Evolutionary conservation across 2,797 vertebrate species (phyloP).

Genomic region (Syngnathus acus): DNA sequence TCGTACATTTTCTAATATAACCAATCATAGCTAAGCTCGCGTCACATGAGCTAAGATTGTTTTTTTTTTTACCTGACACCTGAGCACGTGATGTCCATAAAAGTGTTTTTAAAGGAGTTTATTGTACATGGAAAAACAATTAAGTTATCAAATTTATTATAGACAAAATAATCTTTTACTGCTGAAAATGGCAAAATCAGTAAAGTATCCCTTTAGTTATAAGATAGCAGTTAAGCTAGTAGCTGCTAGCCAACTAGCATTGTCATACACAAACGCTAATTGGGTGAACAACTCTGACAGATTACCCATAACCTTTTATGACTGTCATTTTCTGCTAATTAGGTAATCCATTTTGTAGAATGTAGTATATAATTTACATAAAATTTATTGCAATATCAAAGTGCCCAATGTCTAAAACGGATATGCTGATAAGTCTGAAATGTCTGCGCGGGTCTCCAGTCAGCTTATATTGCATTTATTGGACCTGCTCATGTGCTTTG

Average conservation of each 20-base stretch:
- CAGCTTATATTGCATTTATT: constrained; percentile 23
- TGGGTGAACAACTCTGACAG: too few species aligned
- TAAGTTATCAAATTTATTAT: too few species aligned
- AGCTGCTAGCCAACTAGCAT: neutral
- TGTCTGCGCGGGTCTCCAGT: constrained; percentile 3
- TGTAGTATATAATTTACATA: neutral
- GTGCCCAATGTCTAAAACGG: neutral
- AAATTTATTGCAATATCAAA: too few species aligned
- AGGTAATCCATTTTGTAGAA: neutral
- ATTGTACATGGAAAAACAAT: too few species aligned
- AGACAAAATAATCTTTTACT: too few species aligned
- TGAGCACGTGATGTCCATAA: neutral
- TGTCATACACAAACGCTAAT: neutral
- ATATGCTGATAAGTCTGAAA: neutral
- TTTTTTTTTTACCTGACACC: too few species aligned
- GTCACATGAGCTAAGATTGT: too few species aligned
- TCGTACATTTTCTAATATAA: neutral
- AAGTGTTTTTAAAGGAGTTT: too few species aligned
- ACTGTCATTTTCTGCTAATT: too few species aligned
- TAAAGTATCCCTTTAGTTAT: too few species aligned
- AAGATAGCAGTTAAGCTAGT: neutral
- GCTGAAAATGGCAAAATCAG: too few species aligned
- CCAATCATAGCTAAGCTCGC: too few species aligned
- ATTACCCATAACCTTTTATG: neutral
- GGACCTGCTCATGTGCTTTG: constrained; percentile 20